Evolutionary conservation across 2,113 vertebrate species (phyloP), one percentile per base, ranked within the genome.

Genomic region (Lycaon pictus): DNA sequence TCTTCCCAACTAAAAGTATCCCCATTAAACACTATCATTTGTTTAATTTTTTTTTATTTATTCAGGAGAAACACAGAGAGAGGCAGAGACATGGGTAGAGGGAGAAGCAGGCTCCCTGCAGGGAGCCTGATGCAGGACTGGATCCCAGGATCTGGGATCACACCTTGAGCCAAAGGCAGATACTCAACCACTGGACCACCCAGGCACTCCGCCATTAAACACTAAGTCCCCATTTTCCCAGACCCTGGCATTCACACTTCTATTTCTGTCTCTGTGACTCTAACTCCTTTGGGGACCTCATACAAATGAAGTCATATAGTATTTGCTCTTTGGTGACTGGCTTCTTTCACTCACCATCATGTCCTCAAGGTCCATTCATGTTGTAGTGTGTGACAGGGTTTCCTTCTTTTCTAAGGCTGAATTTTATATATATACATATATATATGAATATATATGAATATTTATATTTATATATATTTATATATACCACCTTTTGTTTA

Each of bases 231-330:
- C 51, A 7, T 79, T 20, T 79, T 32, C 76, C 76, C 29, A 32
- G 51, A 29, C 76, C 51, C 51, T 55, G 76, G 51, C 27, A 55
- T 16, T 51, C 19, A n/a, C 32, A 23, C 1, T 27, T 60, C 74
- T 37, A 13, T 62, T 48, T n/a, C 53, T 35, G n/a, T 48, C 67
- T 65, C 48, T 35, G 1, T 15, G 16, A 37, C 27, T 82, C 56
- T 71, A 53, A 11, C 35, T 29, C 51, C 8, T 23, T 7, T 19
- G 23, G 3, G 10, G 11, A 32, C 1, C 27, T 56, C 19, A 1
- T 2, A 20, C 2, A 23, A 27, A 15, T 27, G 48, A 58, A 58
- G 8, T 43, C 67, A 1, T 2, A 11, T 0, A 3, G 80, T 27
- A 7, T 77, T 67, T n/a, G 71, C 35, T 20, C 12, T 29, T 76